Base-by-base conservation (phyloP, 2,797 vertebrate species). In the Sebastes matsubarae region DNA sequence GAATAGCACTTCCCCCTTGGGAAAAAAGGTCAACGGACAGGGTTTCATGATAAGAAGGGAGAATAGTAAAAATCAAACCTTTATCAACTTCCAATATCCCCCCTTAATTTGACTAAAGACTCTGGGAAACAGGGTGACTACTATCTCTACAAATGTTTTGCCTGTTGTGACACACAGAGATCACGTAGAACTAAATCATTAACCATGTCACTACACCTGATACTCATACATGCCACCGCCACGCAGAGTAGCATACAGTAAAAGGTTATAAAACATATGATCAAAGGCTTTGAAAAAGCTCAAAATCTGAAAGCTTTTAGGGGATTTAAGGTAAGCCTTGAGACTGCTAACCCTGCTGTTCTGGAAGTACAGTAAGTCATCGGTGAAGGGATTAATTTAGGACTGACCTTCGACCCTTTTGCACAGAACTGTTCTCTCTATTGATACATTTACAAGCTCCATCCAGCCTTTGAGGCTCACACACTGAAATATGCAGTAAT, bases 371-470 rank as follows among this genome's bases (percentile, higher is more conserved):
- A 36, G 61, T 13, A 20, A 65, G 70, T 38, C 71, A 32, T 5
- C 58, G 38, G 27, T 67, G 69, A 22, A 57, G 57, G 54, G 18
- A 79, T 81, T 81, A 52, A 77, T 82, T 81, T 60, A 78, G 69
- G 69, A 64, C 7, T 27, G 72, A 79, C 72, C 79, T 86, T 76
- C 76, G 77, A 88, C 79, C 81, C 42, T 16, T 68, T 85, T 57
- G 55, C 75, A 81, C 36, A 65, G 69, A 72, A 16, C 22, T 46
- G 63, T 66, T 69, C 34, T 60, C 14, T 57, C 36, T 38, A 87
- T 75, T 81, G 88, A 88, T 87, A 16, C 16, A 64, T 58, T 58
- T 27, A 58, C 4, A 59, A 3, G 66, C 25, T 46, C 14, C 30
- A 8, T 14, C 13, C 38, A 42, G 36, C 36, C 36, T 38, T 38